phyloP scores from a whole-genome alignment of 1,140 invertebrate species.

The Drosophila nigromelanica region DNA sequence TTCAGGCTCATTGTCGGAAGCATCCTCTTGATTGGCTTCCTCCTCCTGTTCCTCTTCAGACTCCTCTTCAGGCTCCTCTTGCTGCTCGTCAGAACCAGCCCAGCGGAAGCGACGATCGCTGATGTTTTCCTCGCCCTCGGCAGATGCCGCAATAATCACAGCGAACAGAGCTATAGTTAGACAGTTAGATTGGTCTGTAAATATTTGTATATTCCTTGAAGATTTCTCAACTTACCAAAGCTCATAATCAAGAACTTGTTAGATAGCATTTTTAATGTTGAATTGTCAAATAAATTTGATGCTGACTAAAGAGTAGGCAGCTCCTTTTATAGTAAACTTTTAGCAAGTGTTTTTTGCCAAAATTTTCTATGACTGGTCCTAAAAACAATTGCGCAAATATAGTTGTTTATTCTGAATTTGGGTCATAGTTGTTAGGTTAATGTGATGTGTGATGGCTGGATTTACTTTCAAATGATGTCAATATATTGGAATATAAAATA shows the following conservation, averaged over 20 bases:
- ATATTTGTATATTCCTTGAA: too few species aligned
- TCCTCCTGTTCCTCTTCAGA: neutral
- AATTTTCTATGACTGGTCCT: conserved; percentile 13
- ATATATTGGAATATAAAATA: neutral
- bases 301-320: conserved; percentile 20
- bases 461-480: neutral
- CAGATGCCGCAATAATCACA: conserved; percentile 42
- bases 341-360: conserved; percentile 23
- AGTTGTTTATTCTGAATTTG: conserved; percentile 12
- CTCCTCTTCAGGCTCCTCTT: conserved; percentile 1
- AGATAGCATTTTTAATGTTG: conserved; percentile 48
- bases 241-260: conserved; percentile 57
- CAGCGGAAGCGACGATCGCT: conserved; percentile 67
- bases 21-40: neutral
- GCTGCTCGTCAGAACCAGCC: conserved; percentile 32
- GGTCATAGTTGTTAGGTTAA: conserved; percentile 13
- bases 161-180: conserved; percentile 51
- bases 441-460: neutral
- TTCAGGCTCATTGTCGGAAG: neutral
- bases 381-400: conserved; percentile 62
- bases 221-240: conserved; percentile 47
- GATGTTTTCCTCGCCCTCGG: conserved; percentile 33
- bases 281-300: conserved; percentile 39
- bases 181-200: neutral
- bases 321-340: conserved; percentile 58